These are phyloP conservation scores for Dilophus febrilis DNA, from an alignment of 2,888 invertebrate species.

Conservation along the genomic window DNA sequence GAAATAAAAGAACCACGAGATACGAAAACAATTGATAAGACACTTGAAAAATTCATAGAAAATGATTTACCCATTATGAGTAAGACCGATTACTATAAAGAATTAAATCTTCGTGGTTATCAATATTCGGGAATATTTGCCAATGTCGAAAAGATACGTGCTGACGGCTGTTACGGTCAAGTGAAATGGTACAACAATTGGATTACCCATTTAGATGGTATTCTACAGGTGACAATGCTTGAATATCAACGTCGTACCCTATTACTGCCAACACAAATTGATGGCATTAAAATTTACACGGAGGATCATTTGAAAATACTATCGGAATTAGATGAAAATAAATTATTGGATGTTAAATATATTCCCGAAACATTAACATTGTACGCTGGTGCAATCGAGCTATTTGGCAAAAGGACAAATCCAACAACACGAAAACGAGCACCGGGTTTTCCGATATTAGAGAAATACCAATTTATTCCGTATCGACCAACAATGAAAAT, in stretches of 20 bases:
- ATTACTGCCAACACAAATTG: conserved; percentile 50
- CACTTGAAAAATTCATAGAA: conserved; percentile 12
- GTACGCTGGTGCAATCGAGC: conserved; percentile 58
- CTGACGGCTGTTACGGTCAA: conserved; percentile 37
- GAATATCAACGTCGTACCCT: conserved; percentile 50
- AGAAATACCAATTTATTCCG: conserved; percentile 56
- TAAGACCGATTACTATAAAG: conserved; percentile 42
- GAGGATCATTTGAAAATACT: conserved; percentile 38
- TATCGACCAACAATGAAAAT: conserved; percentile 29
- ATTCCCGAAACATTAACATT: conserved; percentile 20
- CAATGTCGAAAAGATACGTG: conserved; percentile 52
- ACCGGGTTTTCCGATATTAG: conserved; percentile 57
- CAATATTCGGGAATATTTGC: conserved; percentile 24
- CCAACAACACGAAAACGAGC: conserved; percentile 51
- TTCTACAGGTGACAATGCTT: conserved; percentile 65
- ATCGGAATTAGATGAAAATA: conserved; percentile 24
- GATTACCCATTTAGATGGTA: conserved; percentile 66
- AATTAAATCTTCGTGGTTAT: conserved; percentile 45
- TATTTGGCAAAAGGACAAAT: conserved; percentile 53
- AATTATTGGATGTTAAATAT: conserved; percentile 21
- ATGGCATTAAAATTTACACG: conserved; percentile 50
- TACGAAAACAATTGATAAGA: conserved; percentile 6
- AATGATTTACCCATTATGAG: conserved; percentile 22
- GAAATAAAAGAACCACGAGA: conserved; percentile 31
- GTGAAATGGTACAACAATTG: conserved; percentile 61